A percentile compares a stretch with the other conserved stretches of the same genome.
Evolutionary conservation across 2,888 invertebrate genomes (phyloP).

Genomic region (Apodemia mormo): DNA sequence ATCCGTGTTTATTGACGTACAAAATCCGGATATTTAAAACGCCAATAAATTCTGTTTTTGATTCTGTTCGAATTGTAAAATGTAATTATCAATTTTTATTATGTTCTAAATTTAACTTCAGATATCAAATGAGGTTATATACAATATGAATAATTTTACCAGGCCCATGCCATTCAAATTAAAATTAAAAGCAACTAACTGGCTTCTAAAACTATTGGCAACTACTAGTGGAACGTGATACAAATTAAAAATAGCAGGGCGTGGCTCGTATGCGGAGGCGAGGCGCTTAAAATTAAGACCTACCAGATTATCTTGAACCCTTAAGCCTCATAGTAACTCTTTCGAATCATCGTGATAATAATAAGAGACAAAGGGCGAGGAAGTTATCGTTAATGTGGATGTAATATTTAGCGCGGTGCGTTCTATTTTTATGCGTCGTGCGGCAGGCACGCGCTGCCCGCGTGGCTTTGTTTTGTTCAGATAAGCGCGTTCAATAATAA

Average conservation of each 20-base stretch:
- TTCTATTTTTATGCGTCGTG: constrained; percentile 68
- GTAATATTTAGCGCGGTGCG: constrained; percentile 47
- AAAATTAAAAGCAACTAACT: constrained; percentile 2
- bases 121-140: not conserved
- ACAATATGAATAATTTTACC: not conserved
- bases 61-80: too few relatives aligned
- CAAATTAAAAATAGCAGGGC: constrained; percentile 55
- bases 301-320: constrained; percentile 46
- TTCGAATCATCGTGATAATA: constrained; percentile 28
- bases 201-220: constrained; percentile 45
- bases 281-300: constrained; percentile 42
- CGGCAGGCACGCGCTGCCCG: constrained; percentile 64
- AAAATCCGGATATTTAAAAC: too few relatives aligned
- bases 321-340: constrained; percentile 28
- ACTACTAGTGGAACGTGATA: constrained; percentile 50
- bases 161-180: not conserved
- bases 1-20: too few relatives aligned
- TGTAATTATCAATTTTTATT: not conserved
- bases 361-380: constrained; percentile 37
- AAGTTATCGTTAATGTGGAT: constrained; percentile 48
- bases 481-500: constrained; percentile 49
- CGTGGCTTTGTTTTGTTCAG: constrained; percentile 76
- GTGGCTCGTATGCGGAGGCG: constrained; percentile 55
- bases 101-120: not conserved
- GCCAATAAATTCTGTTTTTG: too few relatives aligned